Evolutionary conservation across 2,888 invertebrate species (phyloP), one percentile per base, ranked within the genome.

Genomic region (Clusia tigrina): DNA sequence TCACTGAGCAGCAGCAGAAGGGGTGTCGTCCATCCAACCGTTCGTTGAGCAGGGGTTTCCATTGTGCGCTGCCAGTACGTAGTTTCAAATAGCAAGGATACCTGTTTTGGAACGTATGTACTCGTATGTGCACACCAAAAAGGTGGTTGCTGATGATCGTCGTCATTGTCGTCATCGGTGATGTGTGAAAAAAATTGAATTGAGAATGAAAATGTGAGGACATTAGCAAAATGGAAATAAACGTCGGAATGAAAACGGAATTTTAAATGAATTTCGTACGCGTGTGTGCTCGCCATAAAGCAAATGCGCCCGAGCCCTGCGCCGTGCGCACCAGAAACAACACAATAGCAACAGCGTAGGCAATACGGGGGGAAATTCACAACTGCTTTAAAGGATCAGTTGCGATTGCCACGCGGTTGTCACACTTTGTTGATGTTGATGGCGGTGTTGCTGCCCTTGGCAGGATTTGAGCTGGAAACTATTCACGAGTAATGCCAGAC

Each of bases 351-450:
- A 15, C 38, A 37, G 22, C n/a, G 38, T 37, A 23, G 20, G 26
- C 24, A 6, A 3, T 26, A n/a, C 26, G 9, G n/a, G n/a, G n/a
- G n/a, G n/a, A n/a, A n/a, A n/a, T n/a, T n/a, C n/a, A n/a, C n/a
- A n/a, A n/a, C n/a, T n/a, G 52, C 52, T 52, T 3, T 2, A 38
- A 37, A 37, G 55, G 63, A 64, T 65, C 67, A 64, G 66, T 62
- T 67, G 67, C 66, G 65, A 67, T 65, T 70, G 72, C 72, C 72
- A 72, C 72, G 70, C 72, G 72, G 68, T 69, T 69, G 72, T 69
- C 72, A 70, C 70, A 69, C 72, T 70, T 72, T 69, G 66, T 54
- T 65, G 58, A 59, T 59, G 54, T 12, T 18, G 18, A 18, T 18
- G 18, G 20, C 20, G 18, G 51, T 51, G 32, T 32, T 32, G 32